These are phyloP conservation scores for Epizoanthus rinbou DNA, from an alignment of 92 coral and sea anemone species.

Conservation along the genomic window DNA sequence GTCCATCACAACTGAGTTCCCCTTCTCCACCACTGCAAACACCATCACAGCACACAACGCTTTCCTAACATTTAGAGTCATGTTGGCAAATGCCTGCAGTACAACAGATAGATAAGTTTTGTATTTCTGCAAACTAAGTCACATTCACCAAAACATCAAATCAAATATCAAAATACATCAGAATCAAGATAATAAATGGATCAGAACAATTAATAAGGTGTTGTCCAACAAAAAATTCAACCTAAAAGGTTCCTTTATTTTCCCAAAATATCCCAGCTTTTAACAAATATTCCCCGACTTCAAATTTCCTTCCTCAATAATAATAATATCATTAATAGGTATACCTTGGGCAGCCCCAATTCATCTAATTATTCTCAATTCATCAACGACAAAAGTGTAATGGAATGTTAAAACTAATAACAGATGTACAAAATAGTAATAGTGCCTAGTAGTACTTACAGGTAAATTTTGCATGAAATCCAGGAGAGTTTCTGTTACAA, in stretches of 20 bases:
- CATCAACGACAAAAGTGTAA: background rate
- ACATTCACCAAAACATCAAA: too few species aligned
- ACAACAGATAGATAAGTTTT: background rate
- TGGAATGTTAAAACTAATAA: background rate
- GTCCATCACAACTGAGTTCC: constrained; percentile 86
- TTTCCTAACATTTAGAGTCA: constrained; percentile 93
- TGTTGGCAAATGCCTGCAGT: constrained; percentile 93
- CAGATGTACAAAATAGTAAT: background rate
- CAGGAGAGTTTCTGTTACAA: constrained; percentile 81
- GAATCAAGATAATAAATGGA: too few species aligned
- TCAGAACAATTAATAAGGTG: too few species aligned
- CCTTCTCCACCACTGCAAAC: constrained; percentile 96
- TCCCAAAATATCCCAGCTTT: too few species aligned
- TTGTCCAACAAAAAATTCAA: too few species aligned
- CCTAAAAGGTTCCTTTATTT: too few species aligned
- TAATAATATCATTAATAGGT: too few species aligned
- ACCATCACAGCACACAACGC: constrained; percentile 98
- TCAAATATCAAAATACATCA: background rate
- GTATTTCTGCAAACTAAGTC: too few species aligned
- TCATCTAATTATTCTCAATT: background rate
- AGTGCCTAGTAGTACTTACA: constrained; percentile 72
- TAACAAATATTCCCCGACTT: too few species aligned
- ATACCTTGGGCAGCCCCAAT: too few species aligned
- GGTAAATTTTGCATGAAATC: constrained; percentile 97
- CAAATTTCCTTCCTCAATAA: too few species aligned